Percentiles rank a stretch among this genome's conserved stretches.
Evolutionary conservation across 2,888 invertebrate genomes (phyloP).

Genomic region (Trisateles emortualis): DNA sequence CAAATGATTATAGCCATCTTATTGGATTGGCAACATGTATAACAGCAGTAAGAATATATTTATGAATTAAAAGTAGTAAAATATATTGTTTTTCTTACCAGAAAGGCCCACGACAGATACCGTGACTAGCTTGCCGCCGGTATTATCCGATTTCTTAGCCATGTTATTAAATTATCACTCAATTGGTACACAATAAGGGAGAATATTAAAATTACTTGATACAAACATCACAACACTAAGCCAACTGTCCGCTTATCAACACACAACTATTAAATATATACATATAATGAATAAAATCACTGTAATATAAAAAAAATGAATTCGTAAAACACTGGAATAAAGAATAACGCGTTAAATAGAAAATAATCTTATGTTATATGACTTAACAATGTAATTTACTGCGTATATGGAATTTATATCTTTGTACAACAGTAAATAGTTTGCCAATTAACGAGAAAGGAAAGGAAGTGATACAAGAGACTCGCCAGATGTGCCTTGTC

Average conservation of each 20-base stretch:
- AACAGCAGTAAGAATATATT: not conserved
- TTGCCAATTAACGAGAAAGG: slow-evolving; percentile 62
- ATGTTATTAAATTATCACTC: slow-evolving; percentile 78
- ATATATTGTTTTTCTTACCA: slow-evolving; percentile 72
- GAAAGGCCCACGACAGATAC: slow-evolving; percentile 97
- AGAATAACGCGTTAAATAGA: slow-evolving; percentile 4
- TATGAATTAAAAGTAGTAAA: not conserved
- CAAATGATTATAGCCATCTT: too few species aligned
- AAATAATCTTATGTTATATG: slow-evolving; percentile 19
- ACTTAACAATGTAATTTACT: slow-evolving; percentile 4
- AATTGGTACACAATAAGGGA: slow-evolving; percentile 57
- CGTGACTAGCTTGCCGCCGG: slow-evolving; percentile 90
- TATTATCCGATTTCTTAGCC: slow-evolving; percentile 91
- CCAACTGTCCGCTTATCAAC: slow-evolving; percentile 48
- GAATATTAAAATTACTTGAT: slow-evolving; percentile 62
- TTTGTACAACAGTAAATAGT: slow-evolving; percentile 45
- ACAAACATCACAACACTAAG: slow-evolving; percentile 78
- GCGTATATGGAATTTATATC: not conserved
- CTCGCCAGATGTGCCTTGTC: slow-evolving; percentile 72
- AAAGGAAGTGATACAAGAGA: slow-evolving; percentile 54
- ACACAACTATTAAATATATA: slow-evolving; percentile 50
- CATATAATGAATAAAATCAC: slow-evolving; percentile 31
- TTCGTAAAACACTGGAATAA: not conserved
- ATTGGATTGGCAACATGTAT: too few species aligned
- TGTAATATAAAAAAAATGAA: slow-evolving; percentile 25